These are phyloP conservation scores for Sitta europaea DNA, from an alignment of 2,113 vertebrate species.

Conservation along the genomic window DNA sequence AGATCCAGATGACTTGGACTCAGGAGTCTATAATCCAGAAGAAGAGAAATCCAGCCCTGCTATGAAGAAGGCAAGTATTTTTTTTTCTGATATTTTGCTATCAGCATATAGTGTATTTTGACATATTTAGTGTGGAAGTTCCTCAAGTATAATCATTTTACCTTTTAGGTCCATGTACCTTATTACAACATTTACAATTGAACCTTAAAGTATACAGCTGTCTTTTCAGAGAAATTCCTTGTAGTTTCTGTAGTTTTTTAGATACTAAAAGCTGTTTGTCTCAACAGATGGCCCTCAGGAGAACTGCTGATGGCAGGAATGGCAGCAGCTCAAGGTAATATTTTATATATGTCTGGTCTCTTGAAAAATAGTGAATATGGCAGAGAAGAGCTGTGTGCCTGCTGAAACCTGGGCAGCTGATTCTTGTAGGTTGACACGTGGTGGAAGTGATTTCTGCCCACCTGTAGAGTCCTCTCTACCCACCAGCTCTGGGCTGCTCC, in stretches of 20 bases:
- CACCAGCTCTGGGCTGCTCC: neutral
- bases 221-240: neutral
- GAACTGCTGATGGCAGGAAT: neutral
- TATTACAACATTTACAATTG: neutral
- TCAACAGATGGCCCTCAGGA: slow-evolving; percentile 6
- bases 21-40: neutral
- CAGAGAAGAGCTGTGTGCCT: neutral
- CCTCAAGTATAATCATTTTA: neutral
- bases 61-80: slow-evolving; percentile 34
- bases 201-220: neutral
- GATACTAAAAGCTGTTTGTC: slow-evolving; percentile 4
- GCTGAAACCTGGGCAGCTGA: neutral
- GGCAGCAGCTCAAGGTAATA: slow-evolving; percentile 54
- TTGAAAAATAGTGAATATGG: neutral
- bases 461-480: neutral
- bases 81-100: neutral
- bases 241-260: neutral
- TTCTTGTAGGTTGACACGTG: neutral
- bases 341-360: neutral
- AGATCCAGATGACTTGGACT: slow-evolving; percentile 24
- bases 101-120: neutral
- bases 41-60: neutral
- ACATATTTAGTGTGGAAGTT: neutral
- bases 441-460: neutral
- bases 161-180: neutral